Base-by-base conservation (phyloP, 2,113 vertebrate species). In the Halcyon malimbica region DNA sequence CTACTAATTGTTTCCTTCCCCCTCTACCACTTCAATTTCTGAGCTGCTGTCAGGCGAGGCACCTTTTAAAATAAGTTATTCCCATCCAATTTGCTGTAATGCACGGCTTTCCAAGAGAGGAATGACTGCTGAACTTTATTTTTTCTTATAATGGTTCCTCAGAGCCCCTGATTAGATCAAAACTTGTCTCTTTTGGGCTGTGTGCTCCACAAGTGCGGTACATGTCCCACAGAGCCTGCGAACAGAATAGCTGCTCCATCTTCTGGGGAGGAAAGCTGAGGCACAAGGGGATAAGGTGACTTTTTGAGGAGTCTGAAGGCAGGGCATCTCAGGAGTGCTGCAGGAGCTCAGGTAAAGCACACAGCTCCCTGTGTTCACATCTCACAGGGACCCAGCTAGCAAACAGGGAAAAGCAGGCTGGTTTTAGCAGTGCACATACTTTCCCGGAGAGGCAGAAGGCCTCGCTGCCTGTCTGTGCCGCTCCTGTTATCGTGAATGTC, bases 401-500 rank as follows among this genome's bases (percentile, higher is more conserved):
- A 2, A 6, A 54, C 1, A 1, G 20, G 67, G 67, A 41, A 54
- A 68, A 5, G 7, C 41, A 42, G 93, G 64, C 68, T 88, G 60
- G 3, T 6, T 83, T 86, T 15, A 41, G 69, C 20, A 6, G 29
- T 1, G 35, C 48, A 37, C 16, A 20, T 4, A 3, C 37, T 77
- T 69, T 59, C 71, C 74, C 5, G 3, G 87, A 26, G 37, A 75
- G 28, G 13, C 80, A 44, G 93, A 18, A 48, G 73, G 71, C 71
- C 90, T 91, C 3, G 19, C 85, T 2, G 71, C 75, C 92, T 28
- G 13, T 69, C 95, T 54, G 76, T 20, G 25, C 94, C 0, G 28
- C 64, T 93, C 63, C 86, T 37, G 46, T 87, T 91, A 91, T 82
- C 65, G 28, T 94, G 96, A 96, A 96, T 95, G 94, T 96, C 97